Base-by-base conservation (phyloP, 2,888 invertebrate species). In the Agrochola circellaris region DNA sequence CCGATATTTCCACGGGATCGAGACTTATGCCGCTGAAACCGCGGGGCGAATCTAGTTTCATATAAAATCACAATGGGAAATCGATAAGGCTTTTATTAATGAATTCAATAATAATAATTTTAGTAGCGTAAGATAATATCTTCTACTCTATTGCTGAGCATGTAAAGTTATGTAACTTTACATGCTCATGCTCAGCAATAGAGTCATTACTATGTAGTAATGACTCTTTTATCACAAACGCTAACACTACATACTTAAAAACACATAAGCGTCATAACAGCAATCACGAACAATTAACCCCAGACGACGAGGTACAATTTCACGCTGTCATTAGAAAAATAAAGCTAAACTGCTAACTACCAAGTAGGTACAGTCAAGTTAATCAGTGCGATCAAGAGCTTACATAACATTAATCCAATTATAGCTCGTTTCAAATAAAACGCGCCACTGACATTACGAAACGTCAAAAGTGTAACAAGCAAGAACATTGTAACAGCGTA, bases 381-480 rank as follows among this genome's bases (percentile, higher is more conserved):
- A 82, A 88, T 88, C 89, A 86, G 84, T 75, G 84, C 89, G 76
- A 83, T 83, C 61, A 86, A 79, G 66, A 71, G 20, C 58, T 87
- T 87, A 88, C 79, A 73, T 87, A 84, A 88, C 69, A 51, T 51
- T 81, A 74, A 83, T 85, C 85, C 87, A 88, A 85, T 87, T 88
- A 83, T 64, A 79, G 82, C 79, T 82, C 9, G 79, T 81, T 88
- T 81, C 70, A 83, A 82, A 79, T 75, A 74, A 76, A 83, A 77
- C 74, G 65, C 73, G 61, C 76, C 77, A 79, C 78, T 80, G 87
- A 82, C 72, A 61, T 88, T 88, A 80, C 83, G 89, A 83, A 82
- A 88, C 79, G 69, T 81, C 75, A 79, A 75, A 82, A 87, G 66
- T 88, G 79, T 84, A 88, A 88, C 79, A 86, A 87, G 75, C 76